A percentile compares a stretch with the other conserved stretches of the same genome.
These are phyloP conservation scores for Archips xylosteana DNA, from an alignment of 2,888 invertebrate genomes.

Conservation along the genomic window DNA sequence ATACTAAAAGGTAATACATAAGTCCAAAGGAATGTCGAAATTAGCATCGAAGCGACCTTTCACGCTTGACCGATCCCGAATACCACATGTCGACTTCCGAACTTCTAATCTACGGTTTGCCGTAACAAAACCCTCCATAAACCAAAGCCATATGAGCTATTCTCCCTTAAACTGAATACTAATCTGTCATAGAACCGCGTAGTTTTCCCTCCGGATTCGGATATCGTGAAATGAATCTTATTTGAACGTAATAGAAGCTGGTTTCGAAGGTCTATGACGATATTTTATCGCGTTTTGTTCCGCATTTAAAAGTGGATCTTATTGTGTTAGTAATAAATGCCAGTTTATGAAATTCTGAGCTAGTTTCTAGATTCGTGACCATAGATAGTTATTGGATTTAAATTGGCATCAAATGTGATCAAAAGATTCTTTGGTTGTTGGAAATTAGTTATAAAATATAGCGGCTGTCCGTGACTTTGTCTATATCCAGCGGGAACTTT, in stretches of 20 bases:
- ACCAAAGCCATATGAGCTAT: neutral
- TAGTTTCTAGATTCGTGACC: neutral
- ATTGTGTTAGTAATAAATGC: neutral
- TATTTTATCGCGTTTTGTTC: neutral
- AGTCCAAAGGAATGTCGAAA: slow-evolving; percentile 30
- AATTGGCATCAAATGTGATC: slow-evolving; percentile 12
- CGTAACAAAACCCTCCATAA: neutral
- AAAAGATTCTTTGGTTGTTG: neutral
- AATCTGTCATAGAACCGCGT: slow-evolving; percentile 20
- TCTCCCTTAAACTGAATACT: neutral
- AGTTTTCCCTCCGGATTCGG: neutral
- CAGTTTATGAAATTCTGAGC: neutral
- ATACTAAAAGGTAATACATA: neutral
- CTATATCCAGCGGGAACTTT: no score
- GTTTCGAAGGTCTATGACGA: neutral
- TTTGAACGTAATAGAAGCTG: neutral
- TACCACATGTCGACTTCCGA: slow-evolving; percentile 37
- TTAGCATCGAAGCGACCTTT: slow-evolving; percentile 34
- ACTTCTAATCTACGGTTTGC: slow-evolving; percentile 28
- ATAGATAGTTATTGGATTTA: slow-evolving; percentile 20
- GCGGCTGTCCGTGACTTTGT: no score
- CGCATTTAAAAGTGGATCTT: neutral
- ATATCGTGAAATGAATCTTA: neutral
- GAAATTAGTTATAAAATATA: no score
- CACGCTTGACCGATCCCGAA: slow-evolving; percentile 31